phyloP scores from a whole-genome alignment of 64 coral and sea anemone species.

The Montipora cactus region DNA sequence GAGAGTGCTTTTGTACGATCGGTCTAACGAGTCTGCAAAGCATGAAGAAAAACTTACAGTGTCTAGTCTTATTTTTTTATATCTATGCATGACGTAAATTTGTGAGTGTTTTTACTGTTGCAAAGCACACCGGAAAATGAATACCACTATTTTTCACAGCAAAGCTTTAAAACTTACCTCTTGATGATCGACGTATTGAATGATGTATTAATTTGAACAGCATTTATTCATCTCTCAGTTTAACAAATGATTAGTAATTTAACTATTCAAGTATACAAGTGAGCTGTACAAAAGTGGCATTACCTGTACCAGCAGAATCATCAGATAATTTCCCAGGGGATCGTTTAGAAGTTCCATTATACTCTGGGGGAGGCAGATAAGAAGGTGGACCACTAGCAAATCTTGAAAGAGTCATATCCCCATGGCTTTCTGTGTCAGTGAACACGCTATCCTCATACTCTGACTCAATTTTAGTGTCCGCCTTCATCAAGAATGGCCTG shows the following conservation, averaged over 20 bases:
- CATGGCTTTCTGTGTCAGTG: background rate
- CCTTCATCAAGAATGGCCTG: conserved; percentile 2
- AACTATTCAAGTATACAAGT: background rate
- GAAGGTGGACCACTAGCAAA: conserved; percentile 30
- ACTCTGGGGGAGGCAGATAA: conserved; percentile 57
- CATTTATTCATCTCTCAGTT: background rate
- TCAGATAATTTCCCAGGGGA: conserved; percentile 18
- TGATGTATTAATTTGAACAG: too few species aligned
- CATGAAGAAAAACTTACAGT: background rate
- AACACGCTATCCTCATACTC: conserved; percentile 61
- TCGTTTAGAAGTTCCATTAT: conserved; percentile 24
- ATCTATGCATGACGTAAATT: too few species aligned
- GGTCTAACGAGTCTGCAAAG: conserved; percentile 16
- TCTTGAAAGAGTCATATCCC: conserved; percentile 8
- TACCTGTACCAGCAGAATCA: conserved; percentile 47
- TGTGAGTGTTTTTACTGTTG: too few species aligned
- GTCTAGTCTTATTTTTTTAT: too few species aligned
- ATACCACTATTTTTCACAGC: too few species aligned
- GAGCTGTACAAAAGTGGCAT: background rate
- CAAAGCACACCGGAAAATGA: too few species aligned
- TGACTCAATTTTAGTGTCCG: conserved; percentile 23
- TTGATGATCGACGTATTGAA: too few species aligned
- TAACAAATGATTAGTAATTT: background rate
- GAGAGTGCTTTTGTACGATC: conserved; percentile 27
- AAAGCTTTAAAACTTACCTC: too few species aligned